These are phyloP conservation scores for Sapayoa aenigma DNA, from an alignment of 2,113 vertebrate species.

Conservation along the genomic window DNA sequence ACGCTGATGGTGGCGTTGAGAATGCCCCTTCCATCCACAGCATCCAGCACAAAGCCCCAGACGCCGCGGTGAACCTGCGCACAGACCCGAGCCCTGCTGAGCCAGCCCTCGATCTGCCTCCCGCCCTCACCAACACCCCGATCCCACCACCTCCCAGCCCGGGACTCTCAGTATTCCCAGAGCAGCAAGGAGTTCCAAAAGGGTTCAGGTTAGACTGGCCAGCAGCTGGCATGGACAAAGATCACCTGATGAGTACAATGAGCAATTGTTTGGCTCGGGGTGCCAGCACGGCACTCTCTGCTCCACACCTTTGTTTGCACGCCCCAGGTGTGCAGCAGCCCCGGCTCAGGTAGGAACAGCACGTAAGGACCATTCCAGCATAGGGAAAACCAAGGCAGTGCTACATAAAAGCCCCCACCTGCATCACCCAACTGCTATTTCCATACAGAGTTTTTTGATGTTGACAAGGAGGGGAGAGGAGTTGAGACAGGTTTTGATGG, in stretches of 20 bases:
- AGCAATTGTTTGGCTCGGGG: slow-evolving; percentile 19
- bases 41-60: slow-evolving; percentile 89
- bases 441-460: not conserved
- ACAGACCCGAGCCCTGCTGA: slow-evolving; percentile 4
- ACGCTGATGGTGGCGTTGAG: slow-evolving; percentile 91
- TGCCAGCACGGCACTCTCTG: not conserved
- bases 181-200: not conserved
- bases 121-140: not conserved
- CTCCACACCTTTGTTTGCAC: slow-evolving; percentile 57
- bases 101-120: not conserved
- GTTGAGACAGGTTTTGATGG: not conserved
- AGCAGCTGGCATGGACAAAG: not conserved
- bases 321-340: not conserved
- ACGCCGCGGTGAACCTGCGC: slow-evolving; percentile 87
- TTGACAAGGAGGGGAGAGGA: not conserved
- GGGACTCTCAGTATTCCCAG: not conserved
- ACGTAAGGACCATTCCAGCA: not conserved
- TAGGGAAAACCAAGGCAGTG: not conserved
- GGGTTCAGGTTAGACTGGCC: not conserved
- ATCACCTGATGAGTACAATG: not conserved
- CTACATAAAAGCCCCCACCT: not conserved
- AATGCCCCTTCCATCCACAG: slow-evolving; percentile 82
- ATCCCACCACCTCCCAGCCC: not conserved
- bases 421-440: not conserved
- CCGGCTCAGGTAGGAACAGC: not conserved